These are phyloP conservation scores for Cebus imitator DNA, from an alignment of 2,113 vertebrate genomes.

Conservation along the genomic window DNA sequence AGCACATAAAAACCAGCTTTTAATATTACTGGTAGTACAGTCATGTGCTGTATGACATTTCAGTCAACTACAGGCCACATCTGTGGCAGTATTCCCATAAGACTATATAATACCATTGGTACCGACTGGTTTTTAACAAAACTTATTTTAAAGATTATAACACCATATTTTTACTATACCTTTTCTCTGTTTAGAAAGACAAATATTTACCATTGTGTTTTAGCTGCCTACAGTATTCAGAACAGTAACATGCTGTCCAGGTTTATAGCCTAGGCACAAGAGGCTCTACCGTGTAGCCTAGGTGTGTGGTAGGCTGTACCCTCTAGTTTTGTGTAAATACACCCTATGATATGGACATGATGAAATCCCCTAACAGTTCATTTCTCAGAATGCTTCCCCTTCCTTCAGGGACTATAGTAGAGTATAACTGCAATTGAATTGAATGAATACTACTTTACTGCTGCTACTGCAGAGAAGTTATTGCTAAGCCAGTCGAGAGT, in stretches of 20 bases:
- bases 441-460: background rate
- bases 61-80: background rate
- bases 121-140: too few relatives aligned
- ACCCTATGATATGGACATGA: background rate
- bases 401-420: background rate
- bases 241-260: background rate
- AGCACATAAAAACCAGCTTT: background rate
- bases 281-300: background rate
- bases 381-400: background rate
- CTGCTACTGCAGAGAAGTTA: background rate
- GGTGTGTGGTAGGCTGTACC: background rate
- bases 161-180: background rate
- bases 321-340: background rate
- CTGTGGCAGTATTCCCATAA: background rate
- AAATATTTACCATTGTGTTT: background rate
- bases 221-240: background rate
- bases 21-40: background rate
- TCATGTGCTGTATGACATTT: background rate
- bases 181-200: background rate
- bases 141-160: background rate
- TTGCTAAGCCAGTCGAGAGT: background rate
- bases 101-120: too few relatives aligned
- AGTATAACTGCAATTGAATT: background rate
- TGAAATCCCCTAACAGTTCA: background rate
- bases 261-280: background rate